Evolutionary conservation across 2,888 invertebrate species (phyloP).

Genomic region (Anthophora plumipes): DNA sequence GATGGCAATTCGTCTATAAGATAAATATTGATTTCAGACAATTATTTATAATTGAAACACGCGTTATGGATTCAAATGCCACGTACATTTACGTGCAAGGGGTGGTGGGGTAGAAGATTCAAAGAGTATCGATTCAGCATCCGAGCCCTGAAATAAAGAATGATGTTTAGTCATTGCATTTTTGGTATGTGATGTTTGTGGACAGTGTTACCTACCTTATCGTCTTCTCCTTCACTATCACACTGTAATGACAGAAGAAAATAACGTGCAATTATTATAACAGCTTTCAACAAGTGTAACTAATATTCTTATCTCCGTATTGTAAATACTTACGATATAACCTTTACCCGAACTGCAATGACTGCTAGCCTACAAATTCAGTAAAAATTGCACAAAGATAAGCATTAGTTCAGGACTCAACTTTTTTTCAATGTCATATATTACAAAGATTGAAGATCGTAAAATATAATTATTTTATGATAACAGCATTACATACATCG

Average conservation of each 20-base stretch:
- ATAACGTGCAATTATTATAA: slow-evolving; percentile 14
- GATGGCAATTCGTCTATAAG: slow-evolving; percentile 84
- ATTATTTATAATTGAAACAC: background rate
- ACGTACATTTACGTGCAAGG: slow-evolving; percentile 86
- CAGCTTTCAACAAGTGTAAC: too few relatives aligned
- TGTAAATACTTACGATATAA: slow-evolving; percentile 94
- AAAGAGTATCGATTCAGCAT: slow-evolving; percentile 90
- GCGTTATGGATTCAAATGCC: background rate
- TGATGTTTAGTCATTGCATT: background rate
- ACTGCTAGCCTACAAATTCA: slow-evolving; percentile 92
- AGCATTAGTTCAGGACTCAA: background rate
- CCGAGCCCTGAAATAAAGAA: slow-evolving; percentile 88
- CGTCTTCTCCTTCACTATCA: slow-evolving; percentile 97
- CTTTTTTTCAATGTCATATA: background rate
- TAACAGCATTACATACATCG: slow-evolving; percentile 88
- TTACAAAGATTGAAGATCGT: too few relatives aligned
- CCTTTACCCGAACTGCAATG: slow-evolving; percentile 97
- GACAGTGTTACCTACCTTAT: slow-evolving; percentile 90
- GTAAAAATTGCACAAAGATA: background rate
- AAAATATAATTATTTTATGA: background rate
- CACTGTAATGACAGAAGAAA: slow-evolving; percentile 89
- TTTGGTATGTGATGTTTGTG: background rate
- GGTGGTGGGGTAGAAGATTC: slow-evolving; percentile 88
- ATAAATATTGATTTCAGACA: background rate
- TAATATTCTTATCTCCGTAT: background rate